Evolutionary conservation across 2,113 vertebrate species (phyloP), one percentile per base, ranked within the genome.

Genomic region (Oplegnathus fasciatus): DNA sequence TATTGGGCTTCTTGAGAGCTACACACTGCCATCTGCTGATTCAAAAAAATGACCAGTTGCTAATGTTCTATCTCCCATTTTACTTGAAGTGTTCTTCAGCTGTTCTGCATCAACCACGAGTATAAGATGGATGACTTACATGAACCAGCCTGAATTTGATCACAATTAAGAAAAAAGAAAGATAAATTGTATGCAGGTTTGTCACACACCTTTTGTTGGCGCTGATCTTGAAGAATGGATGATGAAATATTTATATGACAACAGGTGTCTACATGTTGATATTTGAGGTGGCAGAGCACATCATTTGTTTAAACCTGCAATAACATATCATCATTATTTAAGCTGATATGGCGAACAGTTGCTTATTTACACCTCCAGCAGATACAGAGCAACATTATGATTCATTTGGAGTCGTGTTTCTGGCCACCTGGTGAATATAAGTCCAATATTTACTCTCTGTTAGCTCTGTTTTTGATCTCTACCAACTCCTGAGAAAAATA

Each of bases 21-120:
- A 20, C 81, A 91, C 83, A 88, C 74, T 83, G 92, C 91, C 91
- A 86, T 60, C 93, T 94, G 83, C 83, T 91, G 92, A 71, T 37
- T 26, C 17, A 44, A 65, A 42, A 66, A n/a, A 18, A 64, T 2
- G 10, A 76, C 22, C 74, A 54, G n/a, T 32, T 11, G 40, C 9
- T 26, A 1, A 46, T 72, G 26, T 9, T 40, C 6, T 6, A 58
- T 24, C 83, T 79, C 75, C 64, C 75, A 70, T 85, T 75, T 85
- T 75, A 65, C 20, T 61, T 37, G 15, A 30, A 54, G 71, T 52
- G 57, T 71, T 3, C 58, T 28, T 17, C 26, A 0, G 7, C 26
- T 60, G 81, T 42, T 75, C 46, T 65, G 70, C 10, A 28, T 20
- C 40, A 54, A 72, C 9, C 52, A 34, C 9, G 9, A 64, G 55